Percentiles rank a stretch among this genome's conserved stretches.
These are phyloP conservation scores for Pygmarrhopalites habei DNA, from an alignment of 1,140 invertebrate genomes.

Conservation along the genomic window DNA sequence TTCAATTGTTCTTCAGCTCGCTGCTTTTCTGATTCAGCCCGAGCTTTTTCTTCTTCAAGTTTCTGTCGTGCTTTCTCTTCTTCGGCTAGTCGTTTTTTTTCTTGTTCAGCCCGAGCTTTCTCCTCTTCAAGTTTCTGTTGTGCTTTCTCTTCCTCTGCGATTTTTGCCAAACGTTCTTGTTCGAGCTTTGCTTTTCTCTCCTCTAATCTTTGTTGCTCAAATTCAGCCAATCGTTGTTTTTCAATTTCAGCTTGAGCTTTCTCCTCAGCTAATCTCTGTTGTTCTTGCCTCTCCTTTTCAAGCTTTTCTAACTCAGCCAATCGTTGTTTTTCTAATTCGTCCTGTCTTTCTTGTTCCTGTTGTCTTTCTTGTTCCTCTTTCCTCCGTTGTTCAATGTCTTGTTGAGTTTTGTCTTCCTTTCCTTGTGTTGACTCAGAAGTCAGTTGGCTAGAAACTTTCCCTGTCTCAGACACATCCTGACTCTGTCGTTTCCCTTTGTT, in stretches of 20 bases:
- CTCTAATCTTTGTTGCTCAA: constrained; percentile 5
- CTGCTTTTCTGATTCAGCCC: not conserved
- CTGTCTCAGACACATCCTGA: not conserved
- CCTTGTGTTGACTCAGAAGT: constrained; percentile 39
- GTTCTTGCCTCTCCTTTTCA: constrained; percentile 16
- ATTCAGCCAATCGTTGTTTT: constrained; percentile 30
- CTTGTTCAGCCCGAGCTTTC: not conserved
- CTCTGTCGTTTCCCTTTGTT: constrained; percentile 28
- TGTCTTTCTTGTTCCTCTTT: constrained; percentile 35
- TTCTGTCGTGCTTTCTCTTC: constrained; percentile 2
- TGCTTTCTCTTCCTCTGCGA: not conserved
- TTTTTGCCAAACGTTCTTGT: not conserved
- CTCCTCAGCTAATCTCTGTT: too few relatives aligned
- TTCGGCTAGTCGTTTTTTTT: not conserved
- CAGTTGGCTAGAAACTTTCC: too few relatives aligned
- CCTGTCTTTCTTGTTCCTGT: constrained; percentile 13
- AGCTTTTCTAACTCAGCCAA: too few relatives aligned
- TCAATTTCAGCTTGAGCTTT: constrained; percentile 9
- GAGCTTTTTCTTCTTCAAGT: constrained; percentile 11
- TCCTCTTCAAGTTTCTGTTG: constrained; percentile 11
- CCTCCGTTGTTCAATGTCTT: not conserved
- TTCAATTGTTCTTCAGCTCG: not conserved
- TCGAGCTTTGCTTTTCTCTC: not conserved
- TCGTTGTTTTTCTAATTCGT: constrained; percentile 5
- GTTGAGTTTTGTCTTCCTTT: constrained; percentile 20